Evolutionary conservation across 2,113 vertebrate genomes (phyloP).

Genomic region (Cryptomyrus ogoouensis): DNA sequence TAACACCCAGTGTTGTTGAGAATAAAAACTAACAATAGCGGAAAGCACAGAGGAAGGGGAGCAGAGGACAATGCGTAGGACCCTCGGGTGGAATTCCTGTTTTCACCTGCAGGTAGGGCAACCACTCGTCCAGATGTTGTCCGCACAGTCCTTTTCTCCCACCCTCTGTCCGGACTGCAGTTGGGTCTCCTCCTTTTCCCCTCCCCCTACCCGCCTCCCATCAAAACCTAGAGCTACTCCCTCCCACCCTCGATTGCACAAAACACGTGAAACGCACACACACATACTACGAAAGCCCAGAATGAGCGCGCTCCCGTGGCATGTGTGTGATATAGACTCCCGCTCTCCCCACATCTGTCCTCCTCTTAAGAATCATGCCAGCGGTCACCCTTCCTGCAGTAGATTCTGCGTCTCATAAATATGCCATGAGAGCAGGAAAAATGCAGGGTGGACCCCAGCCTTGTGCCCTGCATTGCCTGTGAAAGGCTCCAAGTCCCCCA

Average conservation of each 20-base stretch:
- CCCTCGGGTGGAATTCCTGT: neutral
- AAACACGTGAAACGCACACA: neutral
- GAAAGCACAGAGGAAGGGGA: neutral
- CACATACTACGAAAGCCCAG: neutral
- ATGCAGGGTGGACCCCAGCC: neutral
- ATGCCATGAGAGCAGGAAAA: neutral
- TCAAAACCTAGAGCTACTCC: neutral
- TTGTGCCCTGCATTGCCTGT: neutral
- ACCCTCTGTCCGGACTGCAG: neutral
- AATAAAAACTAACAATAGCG: neutral
- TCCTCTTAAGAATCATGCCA: neutral
- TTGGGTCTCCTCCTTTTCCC: neutral
- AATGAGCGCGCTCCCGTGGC: neutral
- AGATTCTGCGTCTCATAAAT: neutral
- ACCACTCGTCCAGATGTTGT: neutral
- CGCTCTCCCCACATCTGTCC: neutral
- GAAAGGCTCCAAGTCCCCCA: neutral
- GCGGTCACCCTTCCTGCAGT: neutral
- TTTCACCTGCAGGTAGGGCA: neutral
- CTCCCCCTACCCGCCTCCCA: neutral
- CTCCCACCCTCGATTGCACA: neutral
- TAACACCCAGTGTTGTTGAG: neutral
- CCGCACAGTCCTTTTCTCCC: neutral
- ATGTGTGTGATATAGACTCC: neutral
- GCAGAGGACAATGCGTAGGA: neutral